Evolutionary conservation across 2,113 vertebrate genomes (phyloP), one percentile per base, ranked within the genome.

Genomic region (Aplodontia rufa): DNA sequence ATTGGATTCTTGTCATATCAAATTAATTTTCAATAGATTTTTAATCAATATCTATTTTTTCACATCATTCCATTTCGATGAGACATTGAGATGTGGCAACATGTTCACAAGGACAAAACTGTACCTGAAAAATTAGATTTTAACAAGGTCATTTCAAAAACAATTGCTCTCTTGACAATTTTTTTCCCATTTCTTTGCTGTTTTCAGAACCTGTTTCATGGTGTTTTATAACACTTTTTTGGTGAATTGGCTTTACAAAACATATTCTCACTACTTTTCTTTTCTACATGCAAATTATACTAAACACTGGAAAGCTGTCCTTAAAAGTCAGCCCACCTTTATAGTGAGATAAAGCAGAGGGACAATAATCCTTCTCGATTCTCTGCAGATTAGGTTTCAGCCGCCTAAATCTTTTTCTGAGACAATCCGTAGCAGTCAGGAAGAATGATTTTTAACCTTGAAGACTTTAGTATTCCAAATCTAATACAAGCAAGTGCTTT

Each of bases 381-480:
- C 49, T 72, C 64, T 62, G 12, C 8, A 42, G 42, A 87, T 76
- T 17, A 76, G 17, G 7, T 45, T 40, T 58, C 76, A 55, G 24
- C 45, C 66, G 83, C 9, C 58, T 11, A 22, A 87, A 10, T 47
- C 17, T 81, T 84, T 81, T 66, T 35, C 66, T 69, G n/a, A 87
- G 51, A 74, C 60, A 71, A 64, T 28, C 11, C 20, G 30, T 53
- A 35, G 20, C 91, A 96, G 37, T 4, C 83, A 17, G 32, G 5
- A 80, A 93, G n/a, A 88, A 79, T 14, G 10, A 20, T 35, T 78
- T 86, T 92, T 95, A 93, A 97, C 95, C 90, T 91, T 91, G 92
- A 94, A 83, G 74, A 72, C 26, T 47, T 92, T 37, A 68, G 10
- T 49, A 35, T 76, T 89, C n/a, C 75, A 93, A 75, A 87, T 93